Evolutionary conservation across 2,797 vertebrate species (phyloP), one percentile per base, ranked within the genome.

Genomic region (Decapterus maruadsi): DNA sequence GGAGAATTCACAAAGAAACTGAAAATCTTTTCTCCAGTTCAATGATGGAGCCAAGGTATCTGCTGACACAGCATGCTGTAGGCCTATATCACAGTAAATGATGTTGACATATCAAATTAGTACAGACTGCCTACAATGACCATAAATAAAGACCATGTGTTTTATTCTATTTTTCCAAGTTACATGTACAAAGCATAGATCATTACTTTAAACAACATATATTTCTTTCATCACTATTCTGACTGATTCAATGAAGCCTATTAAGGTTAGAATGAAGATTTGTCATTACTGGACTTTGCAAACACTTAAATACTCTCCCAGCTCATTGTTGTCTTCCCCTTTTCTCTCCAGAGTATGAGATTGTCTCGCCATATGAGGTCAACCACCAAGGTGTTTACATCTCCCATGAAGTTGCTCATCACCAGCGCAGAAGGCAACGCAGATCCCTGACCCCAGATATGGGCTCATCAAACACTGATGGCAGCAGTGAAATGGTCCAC

Each of bases 311-410:
- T 73, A 20, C 51, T 9, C 7, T 63, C 17, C 1, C 29, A 5
- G 8, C 0, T 31, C 9, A 38, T 8, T 79, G 19, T 68, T 6
- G 10, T 64, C 10, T 19, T 77, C 19, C 60, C 58, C 26, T 19
- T 65, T 26, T 66, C 40, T 68, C 68, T 87, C 64, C 88, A 98
- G 97, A 97, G 83, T 98, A 96, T 81, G 95, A 96, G 82, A 94
- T 98, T 63, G 95, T 97, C 31, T 89, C 95, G 72, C 96, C 95
- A 2, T 97, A 96, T 2, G 97, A 97, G 88, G 96, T 97, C 62
- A 92, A 95, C 87, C 87, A 83, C 75, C 81, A 89, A 46, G 97
- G 96, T 1, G 76, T 75, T 29, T 96, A 96, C 36, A 83, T 97
- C 81, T 96, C 96, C 42, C 95, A 96, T 1, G 92, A 95, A 19